phyloP scores from a whole-genome alignment of 1,140 invertebrate genomes.

The Steinernema feltiae region DNA sequence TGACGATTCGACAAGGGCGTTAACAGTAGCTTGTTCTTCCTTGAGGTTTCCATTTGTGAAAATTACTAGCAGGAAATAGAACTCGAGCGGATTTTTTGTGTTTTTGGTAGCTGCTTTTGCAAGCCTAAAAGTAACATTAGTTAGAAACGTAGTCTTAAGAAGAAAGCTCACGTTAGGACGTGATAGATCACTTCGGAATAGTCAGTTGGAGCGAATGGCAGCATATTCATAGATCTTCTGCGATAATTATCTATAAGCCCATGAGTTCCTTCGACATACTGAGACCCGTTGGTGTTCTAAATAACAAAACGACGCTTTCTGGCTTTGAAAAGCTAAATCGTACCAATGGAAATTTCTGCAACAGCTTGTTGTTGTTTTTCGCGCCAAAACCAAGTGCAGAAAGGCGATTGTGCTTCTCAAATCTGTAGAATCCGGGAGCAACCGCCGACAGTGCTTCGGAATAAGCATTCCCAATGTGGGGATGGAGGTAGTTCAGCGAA shows the following conservation, averaged over 20 bases:
- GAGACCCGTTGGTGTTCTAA: background rate
- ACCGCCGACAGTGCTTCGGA: slow-evolving; percentile 27
- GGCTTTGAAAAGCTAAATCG: background rate
- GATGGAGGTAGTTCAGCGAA: slow-evolving; percentile 45
- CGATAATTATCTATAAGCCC: slow-evolving; percentile 30
- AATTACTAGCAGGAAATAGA: slow-evolving; percentile 44
- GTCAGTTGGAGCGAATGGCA: slow-evolving; percentile 41
- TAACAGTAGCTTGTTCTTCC: slow-evolving; percentile 36
- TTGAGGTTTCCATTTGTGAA: slow-evolving; percentile 42
- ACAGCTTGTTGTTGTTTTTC: slow-evolving; percentile 21
- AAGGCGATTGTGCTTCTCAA: slow-evolving; percentile 33
- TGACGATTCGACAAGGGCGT: slow-evolving; percentile 41
- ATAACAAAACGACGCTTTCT: background rate
- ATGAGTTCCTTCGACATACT: slow-evolving; percentile 1
- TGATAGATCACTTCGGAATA: slow-evolving; percentile 45
- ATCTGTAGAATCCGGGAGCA: slow-evolving; percentile 19
- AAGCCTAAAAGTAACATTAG: slow-evolving; percentile 38
- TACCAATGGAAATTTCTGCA: slow-evolving; percentile 3
- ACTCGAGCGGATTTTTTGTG: background rate
- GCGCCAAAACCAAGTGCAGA: slow-evolving; percentile 46
- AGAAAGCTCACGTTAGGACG: slow-evolving; percentile 39
- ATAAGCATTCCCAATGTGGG: slow-evolving; percentile 36
- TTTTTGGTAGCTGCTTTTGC: slow-evolving; percentile 36
- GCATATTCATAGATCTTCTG: slow-evolving; percentile 33
- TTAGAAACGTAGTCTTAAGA: slow-evolving; percentile 26